phyloP scores from a whole-genome alignment of 1,140 invertebrate species.

The Cydia fagiglandana region DNA sequence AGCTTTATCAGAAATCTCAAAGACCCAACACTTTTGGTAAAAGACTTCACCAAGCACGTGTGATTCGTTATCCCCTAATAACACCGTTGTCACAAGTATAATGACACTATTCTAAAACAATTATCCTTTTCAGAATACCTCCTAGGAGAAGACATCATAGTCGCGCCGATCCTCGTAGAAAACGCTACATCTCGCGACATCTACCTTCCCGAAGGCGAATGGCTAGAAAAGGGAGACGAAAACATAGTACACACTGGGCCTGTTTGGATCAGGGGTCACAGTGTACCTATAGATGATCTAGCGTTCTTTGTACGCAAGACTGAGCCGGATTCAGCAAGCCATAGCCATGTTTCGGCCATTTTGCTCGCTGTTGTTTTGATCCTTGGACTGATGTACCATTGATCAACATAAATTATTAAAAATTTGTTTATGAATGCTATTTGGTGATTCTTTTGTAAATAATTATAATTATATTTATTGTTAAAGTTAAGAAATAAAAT shows the following conservation, averaged over 20 bases:
- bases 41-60: too few relatives aligned
- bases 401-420: neutral
- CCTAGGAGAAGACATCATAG: conserved; percentile 84
- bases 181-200: conserved; percentile 81
- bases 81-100: too few relatives aligned
- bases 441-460: neutral
- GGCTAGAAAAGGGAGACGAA: conserved; percentile 73
- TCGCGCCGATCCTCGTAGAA: conserved; percentile 85
- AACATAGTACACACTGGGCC: conserved; percentile 51
- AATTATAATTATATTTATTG: neutral
- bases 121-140: conserved; percentile 82
- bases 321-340: conserved; percentile 7
- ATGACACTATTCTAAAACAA: too few relatives aligned
- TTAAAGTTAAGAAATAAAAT: neutral
- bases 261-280: conserved; percentile 81
- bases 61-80: too few relatives aligned
- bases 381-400: neutral
- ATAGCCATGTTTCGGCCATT: neutral
- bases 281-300: conserved; percentile 81
- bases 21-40: too few relatives aligned
- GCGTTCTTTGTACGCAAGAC: conserved; percentile 78
- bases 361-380: neutral
- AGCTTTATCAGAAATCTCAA: too few relatives aligned
- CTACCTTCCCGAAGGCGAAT: conserved; percentile 83
- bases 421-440: neutral